Evolutionary conservation across 2,113 vertebrate species (phyloP).

Genomic region (Leuciscus idus): DNA sequence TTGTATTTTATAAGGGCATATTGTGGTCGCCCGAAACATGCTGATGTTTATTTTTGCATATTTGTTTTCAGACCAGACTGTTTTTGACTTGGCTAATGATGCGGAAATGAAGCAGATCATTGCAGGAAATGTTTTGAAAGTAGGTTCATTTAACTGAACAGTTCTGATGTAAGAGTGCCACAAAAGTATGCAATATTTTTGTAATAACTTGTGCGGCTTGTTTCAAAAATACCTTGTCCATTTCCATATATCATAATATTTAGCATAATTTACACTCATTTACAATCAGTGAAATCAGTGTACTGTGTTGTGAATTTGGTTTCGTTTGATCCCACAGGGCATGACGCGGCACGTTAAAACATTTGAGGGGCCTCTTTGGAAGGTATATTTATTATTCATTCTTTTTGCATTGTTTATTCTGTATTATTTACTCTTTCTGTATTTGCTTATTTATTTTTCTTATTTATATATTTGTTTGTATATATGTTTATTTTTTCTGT

Average conservation of each 20-base stretch:
- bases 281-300: not conserved
- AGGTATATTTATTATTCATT: conserved; percentile 74
- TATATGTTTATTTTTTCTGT: no score
- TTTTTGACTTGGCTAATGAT: conserved; percentile 86
- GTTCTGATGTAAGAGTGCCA: not conserved
- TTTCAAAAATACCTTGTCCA: not conserved
- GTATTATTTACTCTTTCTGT: no score
- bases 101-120: conserved; percentile 87
- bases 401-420: no score
- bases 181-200: not conserved
- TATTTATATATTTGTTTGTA: not conserved
- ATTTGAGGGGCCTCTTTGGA: conserved; percentile 88
- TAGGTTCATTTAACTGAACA: conserved; percentile 62
- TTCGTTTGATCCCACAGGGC: conserved; percentile 70
- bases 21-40: not conserved
- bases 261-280: not conserved
- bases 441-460: no score
- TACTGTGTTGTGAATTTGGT: not conserved
- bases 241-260: not conserved
- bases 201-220: no score
- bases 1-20: no score
- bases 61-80: conserved; percentile 83
- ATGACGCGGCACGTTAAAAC: conserved; percentile 77
- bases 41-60: not conserved
- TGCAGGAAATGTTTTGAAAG: conserved; percentile 77